A percentile compares a stretch with the other conserved stretches of the same genome.
Conservation (phyloP, 2,113 vertebrate species). For the Callithrix jacchus region DNA sequence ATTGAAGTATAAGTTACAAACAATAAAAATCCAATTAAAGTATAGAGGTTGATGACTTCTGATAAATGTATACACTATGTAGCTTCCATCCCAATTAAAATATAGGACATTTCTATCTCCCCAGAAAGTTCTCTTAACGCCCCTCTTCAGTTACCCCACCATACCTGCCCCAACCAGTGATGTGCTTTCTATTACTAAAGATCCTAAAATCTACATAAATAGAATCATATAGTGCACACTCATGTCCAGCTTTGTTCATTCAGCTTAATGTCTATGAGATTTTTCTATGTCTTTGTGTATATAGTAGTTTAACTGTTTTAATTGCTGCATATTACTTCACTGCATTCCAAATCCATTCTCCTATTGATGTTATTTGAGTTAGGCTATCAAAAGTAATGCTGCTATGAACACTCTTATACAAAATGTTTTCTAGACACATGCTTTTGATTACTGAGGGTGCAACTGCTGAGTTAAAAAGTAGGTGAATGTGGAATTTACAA, state of each 20-base stretch:
- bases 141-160: background rate
- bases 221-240: background rate
- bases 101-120: background rate
- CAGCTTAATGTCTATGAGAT: background rate
- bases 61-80: background rate
- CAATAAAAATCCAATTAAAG: conserved; percentile 19
- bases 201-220: conserved; percentile 24
- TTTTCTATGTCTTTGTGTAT: background rate
- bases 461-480: conserved; percentile 3
- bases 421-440: background rate
- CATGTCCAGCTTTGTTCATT: background rate
- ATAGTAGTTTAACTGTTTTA: background rate
- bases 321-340: background rate
- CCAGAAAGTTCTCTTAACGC: background rate
- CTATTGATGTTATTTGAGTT: background rate
- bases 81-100: background rate
- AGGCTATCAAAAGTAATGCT: conserved; percentile 28
- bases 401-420: conserved; percentile 26
- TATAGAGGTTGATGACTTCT: background rate
- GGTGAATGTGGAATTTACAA: background rate
- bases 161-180: background rate
- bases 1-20: conserved; percentile 13
- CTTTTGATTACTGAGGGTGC: background rate
- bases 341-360: conserved; percentile 16
- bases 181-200: background rate